A percentile compares a stretch with the other conserved stretches of the same genome.
Conservation (phyloP, 2,888 invertebrate genomes). For the Aspidiotus rigidus region DNA sequence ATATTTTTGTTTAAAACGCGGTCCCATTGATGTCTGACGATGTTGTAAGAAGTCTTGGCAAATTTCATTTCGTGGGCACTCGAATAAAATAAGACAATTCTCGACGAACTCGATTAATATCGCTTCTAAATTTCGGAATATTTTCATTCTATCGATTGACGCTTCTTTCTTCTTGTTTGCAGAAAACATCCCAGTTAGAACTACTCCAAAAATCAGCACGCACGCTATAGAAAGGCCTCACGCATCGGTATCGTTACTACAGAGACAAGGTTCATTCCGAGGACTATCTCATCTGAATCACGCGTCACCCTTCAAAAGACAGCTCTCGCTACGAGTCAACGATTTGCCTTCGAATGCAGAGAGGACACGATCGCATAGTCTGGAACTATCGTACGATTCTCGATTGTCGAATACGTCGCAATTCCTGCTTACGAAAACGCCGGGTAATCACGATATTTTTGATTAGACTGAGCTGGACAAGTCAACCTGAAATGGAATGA, state of each 20-base stretch:
- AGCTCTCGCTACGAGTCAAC: slow-evolving; percentile 86
- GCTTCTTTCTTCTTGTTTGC: not conserved
- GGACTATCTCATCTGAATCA: slow-evolving; percentile 73
- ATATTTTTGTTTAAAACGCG: too few species aligned
- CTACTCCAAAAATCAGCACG: slow-evolving; percentile 64
- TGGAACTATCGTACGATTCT: slow-evolving; percentile 43
- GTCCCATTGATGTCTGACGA: too few species aligned
- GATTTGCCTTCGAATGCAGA: slow-evolving; percentile 93
- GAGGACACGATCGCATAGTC: slow-evolving; percentile 51
- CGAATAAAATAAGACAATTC: too few species aligned
- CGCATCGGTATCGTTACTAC: slow-evolving; percentile 86
- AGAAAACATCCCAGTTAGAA: slow-evolving; percentile 32
- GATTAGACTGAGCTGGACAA: too few species aligned
- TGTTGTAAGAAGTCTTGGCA: too few species aligned
- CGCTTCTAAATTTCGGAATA: too few species aligned
- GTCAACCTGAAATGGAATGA: too few species aligned
- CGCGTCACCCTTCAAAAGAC: slow-evolving; percentile 89
- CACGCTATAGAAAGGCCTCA: slow-evolving; percentile 92
- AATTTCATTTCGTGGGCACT: too few species aligned
- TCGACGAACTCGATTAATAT: too few species aligned
- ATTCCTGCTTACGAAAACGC: slow-evolving; percentile 45
- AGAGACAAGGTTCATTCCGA: slow-evolving; percentile 89
- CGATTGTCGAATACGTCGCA: slow-evolving; percentile 42
- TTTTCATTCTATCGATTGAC: not conserved
- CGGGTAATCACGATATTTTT: slow-evolving; percentile 41